Conservation (phyloP, 92 coral and sea anemone genomes). For the Blastomussa wellsi region DNA sequence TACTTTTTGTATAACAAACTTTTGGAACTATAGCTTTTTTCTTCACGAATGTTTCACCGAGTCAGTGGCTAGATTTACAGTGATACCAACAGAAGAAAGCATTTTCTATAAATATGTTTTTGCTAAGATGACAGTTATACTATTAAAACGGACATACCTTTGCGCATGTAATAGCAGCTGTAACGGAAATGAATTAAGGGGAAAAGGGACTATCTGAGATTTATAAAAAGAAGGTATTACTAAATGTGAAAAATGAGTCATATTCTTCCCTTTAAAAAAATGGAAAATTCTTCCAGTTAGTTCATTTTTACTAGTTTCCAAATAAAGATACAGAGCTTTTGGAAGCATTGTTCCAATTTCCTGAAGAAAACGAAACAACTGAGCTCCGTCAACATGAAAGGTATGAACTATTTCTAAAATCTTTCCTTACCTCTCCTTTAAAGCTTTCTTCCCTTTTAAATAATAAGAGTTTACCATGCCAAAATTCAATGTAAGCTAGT, state of each 20-base stretch:
- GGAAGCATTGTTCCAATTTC: background rate
- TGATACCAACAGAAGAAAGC: background rate
- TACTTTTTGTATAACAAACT: background rate
- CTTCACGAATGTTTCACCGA: background rate
- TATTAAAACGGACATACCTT: background rate
- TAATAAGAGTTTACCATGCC: background rate
- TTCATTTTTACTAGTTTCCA: background rate
- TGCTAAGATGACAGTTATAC: background rate
- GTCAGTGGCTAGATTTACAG: background rate
- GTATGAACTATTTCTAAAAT: background rate
- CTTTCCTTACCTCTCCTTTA: background rate
- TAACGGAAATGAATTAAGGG: background rate
- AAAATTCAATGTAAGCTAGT: background rate
- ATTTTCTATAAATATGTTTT: background rate
- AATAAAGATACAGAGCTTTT: background rate
- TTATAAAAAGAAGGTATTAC: background rate
- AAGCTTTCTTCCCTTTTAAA: background rate
- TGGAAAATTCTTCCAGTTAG: background rate
- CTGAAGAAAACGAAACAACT: background rate
- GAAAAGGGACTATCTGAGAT: background rate
- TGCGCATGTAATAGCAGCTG: background rate
- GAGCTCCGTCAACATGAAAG: conserved; percentile 1
- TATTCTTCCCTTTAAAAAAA: background rate
- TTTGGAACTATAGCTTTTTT: background rate
- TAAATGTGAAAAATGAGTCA: conserved; percentile 5